These are phyloP conservation scores for Bambusicola thoracicus DNA, from an alignment of 2,113 vertebrate genomes.

Conservation along the genomic window DNA sequence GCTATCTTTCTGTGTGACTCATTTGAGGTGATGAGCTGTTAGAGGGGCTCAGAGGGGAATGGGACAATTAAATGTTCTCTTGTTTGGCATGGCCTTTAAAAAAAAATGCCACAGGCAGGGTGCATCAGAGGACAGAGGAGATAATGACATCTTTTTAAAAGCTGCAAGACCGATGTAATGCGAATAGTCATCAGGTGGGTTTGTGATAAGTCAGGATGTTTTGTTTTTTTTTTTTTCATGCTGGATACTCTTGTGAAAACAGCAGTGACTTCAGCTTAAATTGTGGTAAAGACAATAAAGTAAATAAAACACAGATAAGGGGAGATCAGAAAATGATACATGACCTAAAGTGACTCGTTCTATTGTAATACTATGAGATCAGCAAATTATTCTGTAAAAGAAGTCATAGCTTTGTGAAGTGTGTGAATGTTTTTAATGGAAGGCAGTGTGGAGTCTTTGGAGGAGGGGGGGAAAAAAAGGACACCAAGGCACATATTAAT, in stretches of 20 bases:
- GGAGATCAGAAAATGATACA: background rate
- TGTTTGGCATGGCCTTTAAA: conserved; percentile 18
- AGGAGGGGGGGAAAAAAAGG: background rate
- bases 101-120: conserved; percentile 15
- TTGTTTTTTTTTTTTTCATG: background rate
- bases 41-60: background rate
- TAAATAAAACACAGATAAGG: background rate
- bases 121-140: conserved; percentile 9
- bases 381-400: background rate
- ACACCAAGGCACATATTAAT: background rate
- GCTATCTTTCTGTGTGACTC: background rate
- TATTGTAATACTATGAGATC: conserved; percentile 2
- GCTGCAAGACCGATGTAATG: conserved; percentile 31
- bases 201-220: conserved; percentile 11
- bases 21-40: background rate
- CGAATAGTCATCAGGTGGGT: background rate
- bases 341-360: background rate
- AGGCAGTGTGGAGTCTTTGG: background rate
- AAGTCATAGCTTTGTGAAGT: background rate
- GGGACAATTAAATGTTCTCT: background rate
- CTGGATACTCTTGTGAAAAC: background rate
- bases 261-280: conserved; percentile 37
- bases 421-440: background rate
- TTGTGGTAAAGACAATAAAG: conserved; percentile 17
- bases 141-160: conserved; percentile 51